A percentile compares a stretch with the other conserved stretches of the same genome.
Conservation (phyloP, 2,113 vertebrate genomes). For the Nothocercus nigrocapillus region DNA sequence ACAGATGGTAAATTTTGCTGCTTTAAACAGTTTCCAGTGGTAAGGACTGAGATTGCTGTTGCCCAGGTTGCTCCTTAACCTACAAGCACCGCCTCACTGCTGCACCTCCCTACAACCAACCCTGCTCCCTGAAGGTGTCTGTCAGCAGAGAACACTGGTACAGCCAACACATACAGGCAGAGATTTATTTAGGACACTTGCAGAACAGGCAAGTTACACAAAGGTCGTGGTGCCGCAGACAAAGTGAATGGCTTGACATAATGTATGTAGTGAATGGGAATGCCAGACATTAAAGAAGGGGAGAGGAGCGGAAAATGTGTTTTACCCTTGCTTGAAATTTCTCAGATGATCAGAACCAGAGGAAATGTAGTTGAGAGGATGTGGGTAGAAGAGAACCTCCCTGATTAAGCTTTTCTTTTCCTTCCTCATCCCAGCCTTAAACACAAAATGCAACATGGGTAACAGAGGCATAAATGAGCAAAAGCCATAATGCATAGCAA, state of each 20-base stretch:
- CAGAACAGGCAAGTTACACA: neutral
- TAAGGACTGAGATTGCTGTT: rapidly evolving
- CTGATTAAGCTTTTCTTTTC: neutral
- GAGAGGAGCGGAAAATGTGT: neutral
- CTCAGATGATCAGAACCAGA: neutral
- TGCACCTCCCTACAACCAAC: neutral
- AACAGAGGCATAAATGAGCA: conserved; percentile 9
- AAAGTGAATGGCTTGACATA: neutral
- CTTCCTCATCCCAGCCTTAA: neutral
- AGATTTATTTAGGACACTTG: neutral
- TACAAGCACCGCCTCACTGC: neutral
- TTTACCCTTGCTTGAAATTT: neutral
- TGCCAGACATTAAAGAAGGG: neutral
- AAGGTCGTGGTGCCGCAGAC: neutral
- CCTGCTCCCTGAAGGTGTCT: rapidly evolving
- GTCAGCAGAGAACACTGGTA: neutral
- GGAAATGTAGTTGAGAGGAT: neutral
- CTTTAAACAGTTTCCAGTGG: neutral
- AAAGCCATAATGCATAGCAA: neutral
- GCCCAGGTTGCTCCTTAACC: neutral
- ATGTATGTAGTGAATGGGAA: neutral
- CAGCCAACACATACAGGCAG: neutral
- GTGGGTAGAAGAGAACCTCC: neutral
- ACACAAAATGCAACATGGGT: neutral
- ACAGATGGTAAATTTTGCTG: neutral